These are phyloP conservation scores for Hetaerina americana DNA, from an alignment of 1,140 invertebrate species.

Conservation along the genomic window DNA sequence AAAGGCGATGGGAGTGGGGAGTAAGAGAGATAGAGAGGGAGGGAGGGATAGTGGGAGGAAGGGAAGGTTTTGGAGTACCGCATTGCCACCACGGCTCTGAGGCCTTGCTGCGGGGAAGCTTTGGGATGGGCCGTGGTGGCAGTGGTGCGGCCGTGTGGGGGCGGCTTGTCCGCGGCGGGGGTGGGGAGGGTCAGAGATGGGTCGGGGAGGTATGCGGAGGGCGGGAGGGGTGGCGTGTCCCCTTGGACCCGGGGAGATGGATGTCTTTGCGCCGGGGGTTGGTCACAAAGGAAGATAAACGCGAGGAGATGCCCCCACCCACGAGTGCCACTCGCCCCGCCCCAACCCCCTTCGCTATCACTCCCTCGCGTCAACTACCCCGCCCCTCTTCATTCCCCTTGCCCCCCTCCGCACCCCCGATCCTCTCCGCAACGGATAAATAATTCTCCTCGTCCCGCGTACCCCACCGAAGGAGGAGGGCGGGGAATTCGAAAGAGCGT, in stretches of 20 bases:
- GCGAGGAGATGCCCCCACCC: conserved; percentile 29
- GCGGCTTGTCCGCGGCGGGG: not conserved
- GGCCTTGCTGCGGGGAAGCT: no score
- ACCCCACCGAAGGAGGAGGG: no score
- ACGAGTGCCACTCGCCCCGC: conserved; percentile 32
- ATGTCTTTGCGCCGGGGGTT: conserved; percentile 19
- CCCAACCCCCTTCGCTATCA: no score
- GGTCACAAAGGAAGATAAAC: conserved; percentile 23
- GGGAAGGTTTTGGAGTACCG: conserved; percentile 15
- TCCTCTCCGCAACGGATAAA: no score
- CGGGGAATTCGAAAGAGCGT: no score
- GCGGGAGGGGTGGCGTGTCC: conserved; percentile 19
- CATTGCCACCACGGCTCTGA: no score
- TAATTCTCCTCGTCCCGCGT: no score
- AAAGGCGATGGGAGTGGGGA: conserved; percentile 16
- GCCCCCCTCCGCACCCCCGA: no score
- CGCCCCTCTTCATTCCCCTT: no score
- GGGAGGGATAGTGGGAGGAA: conserved; percentile 12
- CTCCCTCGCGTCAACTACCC: no score
- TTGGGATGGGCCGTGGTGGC: no score
- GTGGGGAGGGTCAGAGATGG: conserved; percentile 11
- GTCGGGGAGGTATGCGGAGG: conserved; percentile 17
- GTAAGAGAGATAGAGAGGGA: conserved; percentile 10
- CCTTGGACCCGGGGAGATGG: not conserved
- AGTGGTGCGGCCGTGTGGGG: not conserved